phyloP scores from a whole-genome alignment of 2,113 vertebrate species.

The Sphyrna mokarran region DNA sequence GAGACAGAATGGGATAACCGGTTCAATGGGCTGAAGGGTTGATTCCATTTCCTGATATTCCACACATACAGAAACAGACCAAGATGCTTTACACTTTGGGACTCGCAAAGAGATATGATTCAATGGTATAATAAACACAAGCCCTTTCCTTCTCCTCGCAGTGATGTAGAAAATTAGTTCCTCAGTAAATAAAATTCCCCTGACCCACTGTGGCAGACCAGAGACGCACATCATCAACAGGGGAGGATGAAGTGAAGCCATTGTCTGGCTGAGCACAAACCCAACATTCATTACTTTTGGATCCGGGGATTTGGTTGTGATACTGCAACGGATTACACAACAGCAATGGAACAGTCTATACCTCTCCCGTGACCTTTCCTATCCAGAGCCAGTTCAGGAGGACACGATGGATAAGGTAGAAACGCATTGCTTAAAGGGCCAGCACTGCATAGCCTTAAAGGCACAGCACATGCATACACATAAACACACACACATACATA shows the following conservation, averaged over 20 bases:
- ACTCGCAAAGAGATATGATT: neutral
- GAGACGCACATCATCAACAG: neutral
- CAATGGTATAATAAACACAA: neutral
- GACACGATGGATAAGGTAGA: neutral
- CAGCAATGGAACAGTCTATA: neutral
- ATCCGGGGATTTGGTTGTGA: neutral
- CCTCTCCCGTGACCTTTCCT: neutral
- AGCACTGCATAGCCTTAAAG: neutral
- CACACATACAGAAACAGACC: neutral
- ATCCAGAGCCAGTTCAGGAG: neutral
- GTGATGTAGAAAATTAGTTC: neutral
- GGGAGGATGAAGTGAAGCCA: neutral
- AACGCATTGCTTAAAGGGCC: neutral
- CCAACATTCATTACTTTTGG: conserved; percentile 1
- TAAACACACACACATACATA: neutral
- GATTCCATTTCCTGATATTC: neutral
- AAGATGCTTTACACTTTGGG: neutral
- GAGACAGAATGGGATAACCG: neutral
- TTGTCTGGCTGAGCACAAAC: neutral
- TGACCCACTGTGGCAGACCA: neutral
- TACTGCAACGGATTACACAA: neutral
- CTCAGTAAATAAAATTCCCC: conserved; percentile 6
- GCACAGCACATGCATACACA: neutral
- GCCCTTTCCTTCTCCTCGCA: neutral
- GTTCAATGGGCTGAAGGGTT: neutral